Evolutionary conservation across 2,888 invertebrate species (phyloP).

Genomic region (Sarcophaga carnaria): DNA sequence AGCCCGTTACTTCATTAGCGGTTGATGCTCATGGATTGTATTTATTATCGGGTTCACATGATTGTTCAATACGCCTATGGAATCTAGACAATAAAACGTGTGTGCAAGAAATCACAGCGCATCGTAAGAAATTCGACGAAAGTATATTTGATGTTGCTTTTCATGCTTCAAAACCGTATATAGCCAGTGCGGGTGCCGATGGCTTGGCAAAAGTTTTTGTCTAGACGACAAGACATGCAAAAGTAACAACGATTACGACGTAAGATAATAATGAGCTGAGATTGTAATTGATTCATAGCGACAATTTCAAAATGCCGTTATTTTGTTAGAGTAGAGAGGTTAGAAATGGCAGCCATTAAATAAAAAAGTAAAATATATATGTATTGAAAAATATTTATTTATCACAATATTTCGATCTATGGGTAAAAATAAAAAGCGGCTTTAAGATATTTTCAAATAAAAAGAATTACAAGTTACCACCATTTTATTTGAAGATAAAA

Average conservation of each 20-base stretch:
- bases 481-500: too few species aligned
- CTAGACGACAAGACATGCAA: conserved; percentile 79
- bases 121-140: conserved; percentile 99
- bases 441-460: conserved; percentile 41
- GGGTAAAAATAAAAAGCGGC: conserved; percentile 28
- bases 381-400: conserved; percentile 55
- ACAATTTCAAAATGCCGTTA: conserved; percentile 59
- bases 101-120: conserved; percentile 99
- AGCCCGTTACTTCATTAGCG: conserved; percentile 98
- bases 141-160: conserved; percentile 99
- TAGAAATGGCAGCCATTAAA: conserved; percentile 61
- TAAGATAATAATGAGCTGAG: conserved; percentile 65
- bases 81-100: conserved; percentile 99
- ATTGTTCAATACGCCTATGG: conserved; percentile 99
- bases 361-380: conserved; percentile 38
- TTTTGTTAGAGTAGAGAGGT: conserved; percentile 62
- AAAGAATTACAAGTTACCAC: not conserved
- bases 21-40: conserved; percentile 99
- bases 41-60: conserved; percentile 98
- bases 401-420: conserved; percentile 24
- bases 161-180: conserved; percentile 98
- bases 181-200: conserved; percentile 99
- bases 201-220: conserved; percentile 99
- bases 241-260: conserved; percentile 65
- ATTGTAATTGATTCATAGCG: conserved; percentile 56